phyloP scores from a whole-genome alignment of 2,888 invertebrate species.

The Drosophila conformis region DNA sequence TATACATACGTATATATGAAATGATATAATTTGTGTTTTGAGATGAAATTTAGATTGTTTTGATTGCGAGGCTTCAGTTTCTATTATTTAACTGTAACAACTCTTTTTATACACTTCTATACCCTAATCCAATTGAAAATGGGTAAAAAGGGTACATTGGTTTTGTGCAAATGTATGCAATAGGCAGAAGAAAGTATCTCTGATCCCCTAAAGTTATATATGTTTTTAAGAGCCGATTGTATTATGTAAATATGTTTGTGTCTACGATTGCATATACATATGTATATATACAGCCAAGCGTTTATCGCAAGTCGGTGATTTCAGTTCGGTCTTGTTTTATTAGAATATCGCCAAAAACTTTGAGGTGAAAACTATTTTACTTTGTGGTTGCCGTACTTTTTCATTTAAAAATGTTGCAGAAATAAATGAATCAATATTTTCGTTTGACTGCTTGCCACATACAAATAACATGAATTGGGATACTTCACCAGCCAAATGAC shows the following conservation, averaged over 20 bases:
- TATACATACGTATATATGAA: not conserved
- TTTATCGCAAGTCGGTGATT: too few species aligned
- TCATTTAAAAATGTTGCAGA: constrained; percentile 9
- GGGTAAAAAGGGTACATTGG: not conserved
- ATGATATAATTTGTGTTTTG: not conserved
- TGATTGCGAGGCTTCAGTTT: not conserved
- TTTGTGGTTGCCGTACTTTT: constrained; percentile 1
- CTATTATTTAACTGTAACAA: not conserved
- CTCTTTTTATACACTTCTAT: too few species aligned
- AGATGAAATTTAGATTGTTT: not conserved
- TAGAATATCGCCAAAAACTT: not conserved
- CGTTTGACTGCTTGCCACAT: constrained; percentile 29
- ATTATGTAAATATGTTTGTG: too few species aligned
- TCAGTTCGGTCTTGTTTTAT: not conserved
- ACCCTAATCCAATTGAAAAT: not conserved
- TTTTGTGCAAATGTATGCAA: not conserved
- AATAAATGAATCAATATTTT: constrained; percentile 70
- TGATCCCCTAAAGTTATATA: not conserved
- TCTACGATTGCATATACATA: too few species aligned
- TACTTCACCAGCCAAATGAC: constrained; percentile 44
- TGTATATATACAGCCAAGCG: too few species aligned
- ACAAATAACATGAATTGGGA: constrained; percentile 2
- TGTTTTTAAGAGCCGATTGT: not conserved
- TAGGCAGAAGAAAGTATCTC: not conserved
- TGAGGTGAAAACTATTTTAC: not conserved